Evolutionary conservation across 2,797 vertebrate genomes (phyloP), one percentile per base, ranked within the genome.

Genomic region (Zenarchopterus dispar): DNA sequence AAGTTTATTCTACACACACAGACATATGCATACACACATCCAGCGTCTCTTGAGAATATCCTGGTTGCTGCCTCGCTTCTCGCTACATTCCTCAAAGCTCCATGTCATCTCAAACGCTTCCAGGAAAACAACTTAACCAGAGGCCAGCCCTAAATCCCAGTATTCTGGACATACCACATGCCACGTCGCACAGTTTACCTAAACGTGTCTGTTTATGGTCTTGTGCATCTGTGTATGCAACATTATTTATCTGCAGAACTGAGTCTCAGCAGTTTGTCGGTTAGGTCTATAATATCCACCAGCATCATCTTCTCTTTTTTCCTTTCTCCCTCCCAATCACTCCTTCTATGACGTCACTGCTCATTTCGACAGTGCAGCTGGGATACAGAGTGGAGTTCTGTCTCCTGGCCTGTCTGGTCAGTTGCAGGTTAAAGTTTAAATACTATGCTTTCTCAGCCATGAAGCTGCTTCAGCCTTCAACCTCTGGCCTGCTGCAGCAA

Each of bases 91-190:
- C 89, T 90, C 57, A 88, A 87, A 84, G 91, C 90, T 89, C 82
- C 90, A 92, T 92, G 90, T 93, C 89, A 92, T 92, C 86, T 76
- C 72, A 9, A 82, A 82, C 83, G 84, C 80, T 90, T 93, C 87
- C 91, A 89, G 89, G 88, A 93, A 91, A 92, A 91, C 84, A 91
- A 84, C 85, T 91, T 85, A 81, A 89, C 73, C 80, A 85, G 86
- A 82, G 86, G 82, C 81, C 69, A 46, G 73, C 85, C 88, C 86
- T 65, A 74, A 81, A 84, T 66, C 64, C 7, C 5, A 88, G 80
- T 69, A 73, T 84, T 84, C 78, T 53, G 78, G 74, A 88, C 78
- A 85, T 84, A 81, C 79, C 65, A 19, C 44, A 55, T 23, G 79
- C 89, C 87, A 88, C 80, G 62, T 89, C 79, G 82, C 58, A 52